Evolutionary conservation across 2,797 vertebrate genomes (phyloP), one percentile per base, ranked within the genome.

Genomic region (Luscinia megarhynchos): DNA sequence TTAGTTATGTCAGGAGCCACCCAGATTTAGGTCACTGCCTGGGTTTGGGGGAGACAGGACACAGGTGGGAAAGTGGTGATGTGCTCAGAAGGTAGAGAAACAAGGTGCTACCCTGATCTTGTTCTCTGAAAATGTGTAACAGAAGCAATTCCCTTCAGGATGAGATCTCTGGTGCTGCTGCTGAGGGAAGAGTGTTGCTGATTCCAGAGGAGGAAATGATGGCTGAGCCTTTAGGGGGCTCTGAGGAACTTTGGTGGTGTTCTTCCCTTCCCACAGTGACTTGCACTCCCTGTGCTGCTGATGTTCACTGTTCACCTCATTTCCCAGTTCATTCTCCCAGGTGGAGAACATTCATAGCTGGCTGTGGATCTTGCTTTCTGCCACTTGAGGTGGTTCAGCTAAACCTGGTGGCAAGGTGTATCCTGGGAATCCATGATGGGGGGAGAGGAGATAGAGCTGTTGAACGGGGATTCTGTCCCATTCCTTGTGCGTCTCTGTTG

Each of bases 61-160:
- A 6, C 1, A 0, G 3, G 18, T 7, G 23, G 26, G n/a, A 17
- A 32, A 22, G 26, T 2, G 21, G 9, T 59, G 17, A 12, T 14
- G 0, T 15, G 15, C 34, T 93, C 45, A 40, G 61, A 63, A 50
- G 20, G 41, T n/a, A 36, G 8, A 62, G 59, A 26, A 92, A 45
- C 10, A 23, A 69, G 27, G 29, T 27, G 21, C 16, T 81, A 26
- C 30, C 3, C 7, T 45, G 6, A 30, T 11, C 11, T 14, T 36
- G 18, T 43, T 19, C n/a, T 59, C 72, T 84, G 30, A 57, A 80
- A 82, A 63, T 5, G 6, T 12, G 0, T 5, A 10, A 55, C n/a
- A 59, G 59, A 22, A 46, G 46, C 30, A 51, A 0, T 62, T 76
- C 20, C 40, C 46, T 62, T 51, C 50, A 48, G 67, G 46, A 18